These are phyloP conservation scores for Takifugu flavidus DNA, from an alignment of 2,113 vertebrate genomes.

Conservation along the genomic window DNA sequence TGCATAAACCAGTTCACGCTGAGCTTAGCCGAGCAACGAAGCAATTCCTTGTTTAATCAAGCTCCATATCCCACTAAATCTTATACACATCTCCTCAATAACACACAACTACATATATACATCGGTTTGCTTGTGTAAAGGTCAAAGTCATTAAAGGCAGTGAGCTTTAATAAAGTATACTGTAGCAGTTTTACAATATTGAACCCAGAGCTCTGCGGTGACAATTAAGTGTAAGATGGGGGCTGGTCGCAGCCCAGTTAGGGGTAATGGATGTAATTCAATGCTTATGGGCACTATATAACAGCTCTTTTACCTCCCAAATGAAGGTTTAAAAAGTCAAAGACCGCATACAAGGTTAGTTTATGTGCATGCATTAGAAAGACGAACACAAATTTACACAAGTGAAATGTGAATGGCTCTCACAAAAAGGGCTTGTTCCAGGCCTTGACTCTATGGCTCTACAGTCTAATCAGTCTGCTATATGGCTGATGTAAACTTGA, in stretches of 20 bases:
- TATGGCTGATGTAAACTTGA: conserved; percentile 50
- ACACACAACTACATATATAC: conserved; percentile 30
- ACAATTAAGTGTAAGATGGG: conserved; percentile 56
- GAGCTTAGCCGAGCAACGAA: conserved; percentile 43
- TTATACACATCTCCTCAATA: not conserved
- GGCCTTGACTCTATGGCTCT: conserved; percentile 58
- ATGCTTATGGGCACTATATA: conserved; percentile 56
- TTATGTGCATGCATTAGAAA: conserved; percentile 42
- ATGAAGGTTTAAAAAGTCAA: conserved; percentile 57
- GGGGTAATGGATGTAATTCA: conserved; percentile 50
- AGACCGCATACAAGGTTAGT: conserved; percentile 47
- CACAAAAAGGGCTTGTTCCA: conserved; percentile 67
- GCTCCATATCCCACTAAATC: no score
- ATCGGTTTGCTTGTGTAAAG: conserved; percentile 40
- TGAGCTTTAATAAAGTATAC: conserved; percentile 55
- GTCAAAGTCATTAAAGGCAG: conserved; percentile 38
- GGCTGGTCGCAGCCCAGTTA: conserved; percentile 17
- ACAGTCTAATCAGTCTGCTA: conserved; percentile 63
- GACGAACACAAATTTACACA: conserved; percentile 18
- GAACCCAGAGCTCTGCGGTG: conserved; percentile 35
- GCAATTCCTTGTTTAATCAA: not conserved
- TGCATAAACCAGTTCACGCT: conserved; percentile 59
- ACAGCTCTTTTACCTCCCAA: conserved; percentile 60
- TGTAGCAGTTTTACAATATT: conserved; percentile 35
- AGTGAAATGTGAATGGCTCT: conserved; percentile 39